Base-by-base conservation (phyloP, 2,113 vertebrate genomes). In the Patagioenas fasciata region DNA sequence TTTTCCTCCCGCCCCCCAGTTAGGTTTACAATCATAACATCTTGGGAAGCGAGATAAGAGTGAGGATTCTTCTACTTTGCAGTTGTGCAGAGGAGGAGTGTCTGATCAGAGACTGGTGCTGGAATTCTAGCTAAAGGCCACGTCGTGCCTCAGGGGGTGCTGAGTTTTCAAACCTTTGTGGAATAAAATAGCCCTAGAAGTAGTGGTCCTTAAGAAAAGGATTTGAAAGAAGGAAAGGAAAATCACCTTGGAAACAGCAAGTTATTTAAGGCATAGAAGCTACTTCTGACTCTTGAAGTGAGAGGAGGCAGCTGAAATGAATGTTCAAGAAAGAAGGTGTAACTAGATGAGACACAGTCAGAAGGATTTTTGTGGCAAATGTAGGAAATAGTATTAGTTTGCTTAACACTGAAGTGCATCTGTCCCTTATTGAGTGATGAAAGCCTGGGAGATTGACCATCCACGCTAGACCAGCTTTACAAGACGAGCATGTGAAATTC, bases 361-460 rank as follows among this genome's bases (percentile, higher is more conserved):
- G 75, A 86, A 77, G 34, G 73, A 13, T 74, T 90, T 90, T 57
- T 70, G 56, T 67, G 56, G 62, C 66, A 91, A 95, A 88, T 80
- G 48, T 48, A 82, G 64, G 70, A 85, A 85, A 67, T 80, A 62
- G 31, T 82, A 61, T 70, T 95, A 88, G 61, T 85, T 87, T 93
- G n/a, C 66, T 85, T 86, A 77, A 92, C 64, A 78, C 40, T 93
- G 73, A 61, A 77, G 48, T 71, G 77, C 72, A 93, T 95, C 75
- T 97, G 96, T 91, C 86, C 58, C n/a, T 88, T 88, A 95, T 31
- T 88, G 94, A 96, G 88, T 95, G 96, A 95, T 95, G 95, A 96
- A 96, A 96, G 79, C 84, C 69, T 0, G 0, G 65, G 92, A 94
- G 84, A 90, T 38, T 67, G 90, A 81, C 51, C 44, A 40, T 84